These are phyloP conservation scores for Lepidostoma basale DNA, from an alignment of 1,140 invertebrate species.

Conservation along the genomic window DNA sequence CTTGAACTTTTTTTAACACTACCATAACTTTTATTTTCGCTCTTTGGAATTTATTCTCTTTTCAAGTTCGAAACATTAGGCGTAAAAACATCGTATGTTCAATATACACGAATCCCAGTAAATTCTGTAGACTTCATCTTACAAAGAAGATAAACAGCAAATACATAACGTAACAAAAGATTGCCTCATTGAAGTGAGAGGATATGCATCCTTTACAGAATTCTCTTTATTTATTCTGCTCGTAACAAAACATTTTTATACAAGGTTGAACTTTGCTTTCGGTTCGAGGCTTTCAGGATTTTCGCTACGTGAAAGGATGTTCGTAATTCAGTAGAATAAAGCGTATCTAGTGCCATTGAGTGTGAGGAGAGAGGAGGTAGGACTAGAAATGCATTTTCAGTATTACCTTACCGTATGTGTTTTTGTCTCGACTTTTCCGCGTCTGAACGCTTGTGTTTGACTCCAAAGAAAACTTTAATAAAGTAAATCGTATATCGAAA, in stretches of 20 bases:
- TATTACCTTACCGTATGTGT: slow-evolving; percentile 12
- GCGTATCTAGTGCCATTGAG: not conserved
- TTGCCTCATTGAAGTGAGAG: not conserved
- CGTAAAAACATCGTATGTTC: too few relatives aligned
- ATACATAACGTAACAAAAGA: not conserved
- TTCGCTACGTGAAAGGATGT: not conserved
- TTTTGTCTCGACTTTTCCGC: slow-evolving; percentile 3
- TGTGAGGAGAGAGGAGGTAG: not conserved
- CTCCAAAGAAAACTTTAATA: too few relatives aligned
- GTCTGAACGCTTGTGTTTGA: too few relatives aligned
- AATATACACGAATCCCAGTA: too few relatives aligned
- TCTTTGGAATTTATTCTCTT: too few relatives aligned
- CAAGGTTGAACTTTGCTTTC: slow-evolving; percentile 11
- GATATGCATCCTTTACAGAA: not conserved
- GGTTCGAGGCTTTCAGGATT: slow-evolving; percentile 20
- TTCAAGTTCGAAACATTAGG: too few relatives aligned
- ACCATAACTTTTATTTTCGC: too few relatives aligned
- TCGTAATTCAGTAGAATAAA: slow-evolving; percentile 21
- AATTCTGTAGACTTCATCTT: too few relatives aligned
- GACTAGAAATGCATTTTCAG: slow-evolving; percentile 14
- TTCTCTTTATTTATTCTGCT: slow-evolving; percentile 13
- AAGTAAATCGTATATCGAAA: too few relatives aligned
- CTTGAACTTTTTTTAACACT: too few relatives aligned
- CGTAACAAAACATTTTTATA: slow-evolving; percentile 16
- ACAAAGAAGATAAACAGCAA: too few relatives aligned